Percentiles rank a stretch among this genome's conserved stretches.
phyloP scores from a whole-genome alignment of 2,797 vertebrate genomes.

The Parambassis ranga region DNA sequence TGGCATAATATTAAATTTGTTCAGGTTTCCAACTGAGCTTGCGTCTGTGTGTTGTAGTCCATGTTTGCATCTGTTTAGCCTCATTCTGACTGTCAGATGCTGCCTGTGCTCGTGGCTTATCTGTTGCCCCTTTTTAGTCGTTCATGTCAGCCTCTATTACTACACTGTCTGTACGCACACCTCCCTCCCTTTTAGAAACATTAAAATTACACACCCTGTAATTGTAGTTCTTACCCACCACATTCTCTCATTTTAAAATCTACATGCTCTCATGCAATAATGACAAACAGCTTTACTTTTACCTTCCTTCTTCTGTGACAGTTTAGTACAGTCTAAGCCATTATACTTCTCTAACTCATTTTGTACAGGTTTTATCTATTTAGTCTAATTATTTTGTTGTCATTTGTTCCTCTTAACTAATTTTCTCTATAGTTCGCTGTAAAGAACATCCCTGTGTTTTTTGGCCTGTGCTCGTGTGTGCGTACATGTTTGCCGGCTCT shows the following conservation, averaged over 20 bases:
- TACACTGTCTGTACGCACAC: background rate
- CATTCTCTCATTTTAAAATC: background rate
- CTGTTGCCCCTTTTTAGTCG: background rate
- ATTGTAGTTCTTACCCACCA: no score
- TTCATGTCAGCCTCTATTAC: background rate
- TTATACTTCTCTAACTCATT: no score
- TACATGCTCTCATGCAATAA: no score
- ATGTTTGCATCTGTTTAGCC: constrained; percentile 20
- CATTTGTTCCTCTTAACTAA: no score
- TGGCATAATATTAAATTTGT: constrained; percentile 6
- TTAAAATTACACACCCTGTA: no score
- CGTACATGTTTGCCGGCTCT: constrained; percentile 1
- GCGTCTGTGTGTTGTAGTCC: background rate
- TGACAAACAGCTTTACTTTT: no score
- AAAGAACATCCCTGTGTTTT: no score
- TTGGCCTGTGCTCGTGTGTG: background rate
- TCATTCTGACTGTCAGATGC: background rate
- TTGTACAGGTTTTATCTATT: no score
- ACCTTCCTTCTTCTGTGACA: no score
- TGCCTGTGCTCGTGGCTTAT: background rate
- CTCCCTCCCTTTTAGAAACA: background rate
- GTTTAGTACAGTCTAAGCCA: no score
- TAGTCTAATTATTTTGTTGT: no score
- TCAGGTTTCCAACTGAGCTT: background rate
- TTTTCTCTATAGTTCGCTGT: no score